A percentile compares a stretch with the other conserved stretches of the same genome.
phyloP scores from a whole-genome alignment of 2,113 vertebrate species.

The Formicarius rufipectus region DNA sequence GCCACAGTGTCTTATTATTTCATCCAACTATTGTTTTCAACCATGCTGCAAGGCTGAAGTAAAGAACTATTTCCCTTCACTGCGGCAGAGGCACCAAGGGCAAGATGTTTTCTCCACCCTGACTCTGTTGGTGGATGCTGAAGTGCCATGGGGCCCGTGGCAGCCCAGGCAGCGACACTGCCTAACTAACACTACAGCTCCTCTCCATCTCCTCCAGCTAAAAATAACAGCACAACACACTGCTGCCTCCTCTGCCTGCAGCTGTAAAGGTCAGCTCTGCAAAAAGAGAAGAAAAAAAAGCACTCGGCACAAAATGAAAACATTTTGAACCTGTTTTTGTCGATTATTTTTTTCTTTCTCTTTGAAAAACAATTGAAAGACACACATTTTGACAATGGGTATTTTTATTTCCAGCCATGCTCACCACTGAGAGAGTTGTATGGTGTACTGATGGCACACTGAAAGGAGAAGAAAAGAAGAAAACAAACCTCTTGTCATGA shows the following conservation, averaged over 20 bases:
- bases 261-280: constrained; percentile 44
- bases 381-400: background rate
- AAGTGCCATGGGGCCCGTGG: background rate
- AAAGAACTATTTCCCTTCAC: background rate
- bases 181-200: constrained; percentile 6
- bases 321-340: background rate
- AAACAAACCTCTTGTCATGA: background rate
- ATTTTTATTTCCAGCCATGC: background rate
- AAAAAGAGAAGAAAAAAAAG: background rate
- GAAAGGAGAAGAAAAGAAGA: background rate
- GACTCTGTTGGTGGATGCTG: background rate
- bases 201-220: constrained; percentile 2
- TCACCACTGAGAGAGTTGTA: background rate
- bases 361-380: background rate
- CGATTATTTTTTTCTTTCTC: background rate
- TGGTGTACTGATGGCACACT: background rate
- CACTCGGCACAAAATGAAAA: background rate
- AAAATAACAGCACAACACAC: constrained; percentile 22
- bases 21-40: background rate
- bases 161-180: background rate
- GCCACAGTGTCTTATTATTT: background rate
- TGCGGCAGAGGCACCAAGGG: background rate
- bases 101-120: background rate
- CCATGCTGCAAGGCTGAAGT: background rate
- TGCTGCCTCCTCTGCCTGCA: background rate